phyloP scores from a whole-genome alignment of 2,888 invertebrate species.

The Melanostoma mellinum region DNA sequence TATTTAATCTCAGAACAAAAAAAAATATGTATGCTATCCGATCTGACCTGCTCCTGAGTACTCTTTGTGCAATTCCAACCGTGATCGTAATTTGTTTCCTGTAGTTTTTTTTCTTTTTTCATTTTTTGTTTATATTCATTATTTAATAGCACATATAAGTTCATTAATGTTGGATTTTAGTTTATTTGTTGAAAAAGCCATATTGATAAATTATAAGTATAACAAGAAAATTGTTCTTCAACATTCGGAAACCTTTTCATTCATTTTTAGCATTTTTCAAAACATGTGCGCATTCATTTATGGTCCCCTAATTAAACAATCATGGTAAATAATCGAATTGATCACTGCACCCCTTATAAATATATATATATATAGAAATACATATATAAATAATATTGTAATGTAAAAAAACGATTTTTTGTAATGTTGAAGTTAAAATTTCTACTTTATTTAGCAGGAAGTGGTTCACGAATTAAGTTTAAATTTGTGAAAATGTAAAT shows the following conservation, averaged over 20 bases:
- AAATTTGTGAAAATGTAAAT: too few species aligned
- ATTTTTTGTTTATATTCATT: slow-evolving; percentile 15
- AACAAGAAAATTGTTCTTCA: slow-evolving; percentile 23
- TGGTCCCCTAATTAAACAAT: slow-evolving; percentile 60
- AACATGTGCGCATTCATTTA: slow-evolving; percentile 17
- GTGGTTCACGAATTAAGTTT: slow-evolving; percentile 7
- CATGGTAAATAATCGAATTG: slow-evolving; percentile 75
- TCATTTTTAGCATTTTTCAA: slow-evolving; percentile 1
- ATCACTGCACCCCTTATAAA: slow-evolving; percentile 75
- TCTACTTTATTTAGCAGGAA: slow-evolving; percentile 49
- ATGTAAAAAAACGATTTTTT: slow-evolving; percentile 18
- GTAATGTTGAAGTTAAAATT: slow-evolving; percentile 24
- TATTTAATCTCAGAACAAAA: slow-evolving; percentile 18
- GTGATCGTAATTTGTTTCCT: slow-evolving; percentile 12
- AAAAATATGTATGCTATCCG: slow-evolving; percentile 51
- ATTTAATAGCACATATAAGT: slow-evolving; percentile 47
- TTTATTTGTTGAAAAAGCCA: slow-evolving; percentile 13
- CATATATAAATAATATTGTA: slow-evolving; percentile 20
- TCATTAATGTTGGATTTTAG: slow-evolving; percentile 43
- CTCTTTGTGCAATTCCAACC: slow-evolving; percentile 71
- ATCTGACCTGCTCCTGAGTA: slow-evolving; percentile 72
- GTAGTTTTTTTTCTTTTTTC: neutral
- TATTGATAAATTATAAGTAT: slow-evolving; percentile 9
- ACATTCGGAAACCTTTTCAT: slow-evolving; percentile 28
- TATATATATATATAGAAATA: slow-evolving; percentile 21